These are phyloP conservation scores for Anoplophora glabripennis DNA, from an alignment of 1,140 invertebrate genomes.

Conservation along the genomic window DNA sequence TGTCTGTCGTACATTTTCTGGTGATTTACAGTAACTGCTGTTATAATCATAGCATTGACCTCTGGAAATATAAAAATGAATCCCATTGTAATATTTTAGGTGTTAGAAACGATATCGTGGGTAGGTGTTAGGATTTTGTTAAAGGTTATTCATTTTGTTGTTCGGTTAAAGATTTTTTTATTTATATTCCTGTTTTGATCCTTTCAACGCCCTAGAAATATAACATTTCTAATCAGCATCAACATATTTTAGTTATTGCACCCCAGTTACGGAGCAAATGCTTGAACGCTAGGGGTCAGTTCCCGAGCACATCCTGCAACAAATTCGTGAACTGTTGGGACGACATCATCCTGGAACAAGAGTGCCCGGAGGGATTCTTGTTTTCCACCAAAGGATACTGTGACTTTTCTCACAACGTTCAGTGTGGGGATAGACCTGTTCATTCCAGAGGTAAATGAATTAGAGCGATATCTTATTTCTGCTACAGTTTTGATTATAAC, in stretches of 20 bases:
- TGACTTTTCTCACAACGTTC: conserved; percentile 62
- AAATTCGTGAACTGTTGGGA: conserved; percentile 73
- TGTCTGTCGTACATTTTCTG: no score
- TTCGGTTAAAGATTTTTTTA: not conserved
- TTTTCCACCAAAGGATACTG: conserved; percentile 61
- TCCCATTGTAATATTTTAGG: no score
- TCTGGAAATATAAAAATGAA: no score
- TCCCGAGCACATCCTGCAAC: conserved; percentile 60
- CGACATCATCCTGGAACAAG: conserved; percentile 61
- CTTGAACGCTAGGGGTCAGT: conserved; percentile 54
- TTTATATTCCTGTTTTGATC: not conserved
- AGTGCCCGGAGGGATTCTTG: conserved; percentile 61
- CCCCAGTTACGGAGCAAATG: conserved; percentile 47
- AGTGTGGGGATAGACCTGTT: conserved; percentile 48
- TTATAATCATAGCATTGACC: no score
- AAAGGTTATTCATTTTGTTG: no score
- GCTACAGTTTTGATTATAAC: not conserved
- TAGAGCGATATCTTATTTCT: not conserved
- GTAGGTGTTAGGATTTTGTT: no score
- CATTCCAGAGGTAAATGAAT: not conserved
- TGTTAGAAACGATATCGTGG: no score
- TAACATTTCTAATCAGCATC: no score
- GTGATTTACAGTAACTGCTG: no score
- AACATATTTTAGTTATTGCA: conserved; percentile 13
- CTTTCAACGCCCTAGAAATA: no score